Evolutionary conservation across 2,797 vertebrate species (phyloP), one percentile per base, ranked within the genome.

Genomic region (Lerista edwardsae): DNA sequence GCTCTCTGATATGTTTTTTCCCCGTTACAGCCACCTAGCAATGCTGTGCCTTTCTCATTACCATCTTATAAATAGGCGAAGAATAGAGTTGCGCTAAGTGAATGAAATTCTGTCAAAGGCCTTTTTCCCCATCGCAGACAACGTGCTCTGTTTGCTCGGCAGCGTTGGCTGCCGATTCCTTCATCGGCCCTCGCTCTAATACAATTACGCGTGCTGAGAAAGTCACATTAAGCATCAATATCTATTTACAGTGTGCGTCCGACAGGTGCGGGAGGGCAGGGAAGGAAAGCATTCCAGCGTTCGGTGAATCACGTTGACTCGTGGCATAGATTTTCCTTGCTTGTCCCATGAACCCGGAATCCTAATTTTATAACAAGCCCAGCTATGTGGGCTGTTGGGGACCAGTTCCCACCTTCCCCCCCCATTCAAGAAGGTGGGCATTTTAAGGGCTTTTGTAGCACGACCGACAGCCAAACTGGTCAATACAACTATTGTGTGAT

Each of bases 161-260:
- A 47, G 62, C 14, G 29, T 44, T 65, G 84, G 75, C 27, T 17
- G 77, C 15, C 34, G 65, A 31, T 67, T 71, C 77, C n/a, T 65
- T 57, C 34, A 83, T 23, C 27, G 64, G 29, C 15, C 72, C 76
- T 80, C 29, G 12, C 77, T 80, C 57, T 83, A 86, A 88, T 83
- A 61, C 67, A 83, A 83, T 86, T 83, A 76, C 23, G 4, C 6
- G 36, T 65, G 59, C 76, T 2, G 75, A 83, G 72, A 84, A 84
- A 83, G 57, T 83, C 71, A 75, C 64, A 83, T 83, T 86, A 88
- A 86, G 76, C 84, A 88, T 83, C 75, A 83, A 64, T 83, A 83
- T 86, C 76, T 86, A 64, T 83, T 88, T 86, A 86, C 65, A 64
- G 64, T 27, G 31, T 64, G n/a, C 36, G 75, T 29, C 39, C 75